phyloP scores from a whole-genome alignment of 37 sponge, comb jelly and placozoan species.

The Agelas oroides region DNA sequence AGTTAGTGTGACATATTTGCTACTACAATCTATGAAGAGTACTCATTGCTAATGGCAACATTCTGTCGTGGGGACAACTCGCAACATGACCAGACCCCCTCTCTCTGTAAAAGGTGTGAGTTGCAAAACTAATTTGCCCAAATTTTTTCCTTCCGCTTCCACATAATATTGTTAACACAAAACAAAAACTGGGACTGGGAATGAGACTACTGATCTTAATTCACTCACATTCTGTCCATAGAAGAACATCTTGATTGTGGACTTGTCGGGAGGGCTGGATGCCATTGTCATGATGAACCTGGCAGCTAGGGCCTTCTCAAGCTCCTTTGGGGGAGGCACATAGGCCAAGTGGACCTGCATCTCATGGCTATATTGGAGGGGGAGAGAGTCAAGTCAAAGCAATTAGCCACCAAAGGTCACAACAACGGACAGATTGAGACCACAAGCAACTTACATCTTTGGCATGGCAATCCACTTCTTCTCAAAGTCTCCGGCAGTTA shows the following conservation, averaged over 20 bases:
- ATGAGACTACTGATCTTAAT: not conserved
- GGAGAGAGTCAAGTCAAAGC: not conserved
- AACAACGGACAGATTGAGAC: too few relatives aligned
- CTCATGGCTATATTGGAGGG: conserved; percentile 47
- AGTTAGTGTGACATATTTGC: too few relatives aligned
- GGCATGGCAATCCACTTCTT: conserved; percentile 75
- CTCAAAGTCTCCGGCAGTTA: conserved; percentile 87
- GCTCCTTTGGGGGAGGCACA: conserved; percentile 80
- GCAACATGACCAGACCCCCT: too few relatives aligned
- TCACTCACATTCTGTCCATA: conserved; percentile 87
- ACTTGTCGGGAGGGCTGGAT: conserved; percentile 81
- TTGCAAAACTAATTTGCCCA: too few relatives aligned
- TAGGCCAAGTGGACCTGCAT: conserved; percentile 56
- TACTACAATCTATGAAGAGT: too few relatives aligned
- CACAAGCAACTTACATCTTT: conserved; percentile 34
- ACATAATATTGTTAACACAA: too few relatives aligned
- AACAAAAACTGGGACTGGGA: not conserved
- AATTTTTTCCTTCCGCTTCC: too few relatives aligned
- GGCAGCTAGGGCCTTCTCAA: conserved; percentile 61
- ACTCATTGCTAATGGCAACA: too few relatives aligned
- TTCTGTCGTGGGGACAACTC: too few relatives aligned
- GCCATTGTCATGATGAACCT: conserved; percentile 86
- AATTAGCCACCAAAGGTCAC: not conserved
- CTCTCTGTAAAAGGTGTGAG: too few relatives aligned
- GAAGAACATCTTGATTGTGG: conserved; percentile 82